Conservation (phyloP, 2,888 invertebrate species). For the Lasioglossum oenotherae region DNA sequence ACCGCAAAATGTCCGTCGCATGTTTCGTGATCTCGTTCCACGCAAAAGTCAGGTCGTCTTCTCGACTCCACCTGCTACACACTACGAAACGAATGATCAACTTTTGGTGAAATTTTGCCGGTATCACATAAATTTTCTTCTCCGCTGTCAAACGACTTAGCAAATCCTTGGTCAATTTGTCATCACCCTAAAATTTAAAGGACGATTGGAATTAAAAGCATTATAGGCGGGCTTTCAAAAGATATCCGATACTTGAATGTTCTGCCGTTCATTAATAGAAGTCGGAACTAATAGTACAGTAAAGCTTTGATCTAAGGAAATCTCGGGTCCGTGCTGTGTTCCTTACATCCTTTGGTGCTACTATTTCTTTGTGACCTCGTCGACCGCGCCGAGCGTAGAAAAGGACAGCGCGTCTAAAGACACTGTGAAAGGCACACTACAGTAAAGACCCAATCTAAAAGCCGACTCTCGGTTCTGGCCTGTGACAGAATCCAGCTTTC, state of each 20-base stretch:
- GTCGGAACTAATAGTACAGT: neutral
- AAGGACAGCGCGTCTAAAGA: too few relatives aligned
- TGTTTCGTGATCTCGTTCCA: constrained; percentile 89
- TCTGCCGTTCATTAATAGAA: neutral
- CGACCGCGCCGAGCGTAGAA: too few relatives aligned
- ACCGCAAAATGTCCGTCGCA: constrained; percentile 82
- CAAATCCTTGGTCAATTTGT: constrained; percentile 89
- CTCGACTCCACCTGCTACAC: constrained; percentile 90
- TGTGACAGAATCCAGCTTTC: neutral
- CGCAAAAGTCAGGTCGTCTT: constrained; percentile 90
- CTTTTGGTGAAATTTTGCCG: constrained; percentile 89
- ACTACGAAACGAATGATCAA: constrained; percentile 93
- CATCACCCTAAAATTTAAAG: constrained; percentile 86
- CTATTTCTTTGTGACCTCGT: too few relatives aligned
- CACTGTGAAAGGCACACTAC: too few relatives aligned
- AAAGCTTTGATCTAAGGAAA: too few relatives aligned
- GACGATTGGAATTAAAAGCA: neutral
- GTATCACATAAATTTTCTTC: constrained; percentile 93
- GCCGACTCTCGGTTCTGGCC: too few relatives aligned
- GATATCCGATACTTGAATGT: neutral
- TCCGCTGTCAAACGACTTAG: constrained; percentile 90
- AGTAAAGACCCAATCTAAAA: too few relatives aligned
- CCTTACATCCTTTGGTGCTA: too few relatives aligned
- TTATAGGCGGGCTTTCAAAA: neutral
- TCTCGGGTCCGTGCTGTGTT: too few relatives aligned